A percentile compares a stretch with the other conserved stretches of the same genome.
phyloP scores from a whole-genome alignment of 2,113 vertebrate species.

The Chlorocebus sabaeus region DNA sequence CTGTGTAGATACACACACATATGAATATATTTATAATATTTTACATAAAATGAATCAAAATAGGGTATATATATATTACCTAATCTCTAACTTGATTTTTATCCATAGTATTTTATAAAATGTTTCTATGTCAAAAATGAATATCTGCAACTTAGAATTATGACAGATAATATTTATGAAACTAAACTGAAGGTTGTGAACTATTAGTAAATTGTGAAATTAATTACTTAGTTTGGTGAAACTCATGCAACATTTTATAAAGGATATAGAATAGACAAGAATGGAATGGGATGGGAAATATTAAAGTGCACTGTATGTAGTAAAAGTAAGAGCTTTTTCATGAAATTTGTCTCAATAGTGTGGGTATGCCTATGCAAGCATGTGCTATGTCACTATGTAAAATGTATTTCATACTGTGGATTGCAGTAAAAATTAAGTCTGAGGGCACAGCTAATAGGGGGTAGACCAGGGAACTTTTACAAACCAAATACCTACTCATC shows the following conservation, averaged over 20 bases:
- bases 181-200: neutral
- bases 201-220: neutral
- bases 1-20: neutral
- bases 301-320: neutral
- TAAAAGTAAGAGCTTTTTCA: neutral
- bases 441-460: neutral
- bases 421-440: neutral
- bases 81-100: neutral
- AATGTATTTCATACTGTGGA: neutral
- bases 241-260: neutral
- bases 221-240: neutral
- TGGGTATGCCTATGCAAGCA: neutral
- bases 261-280: neutral
- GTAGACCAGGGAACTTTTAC: neutral
- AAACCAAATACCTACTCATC: neutral
- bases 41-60: neutral
- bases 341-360: neutral
- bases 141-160: neutral
- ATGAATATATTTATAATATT: neutral
- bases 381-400: neutral
- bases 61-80: neutral
- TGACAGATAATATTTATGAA: neutral
- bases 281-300: neutral
- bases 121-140: neutral
- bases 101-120: neutral